Percentiles rank a stretch among this genome's conserved stretches.
phyloP scores from a whole-genome alignment of 2,797 vertebrate genomes.

The Macrochelys suwanniensis region DNA sequence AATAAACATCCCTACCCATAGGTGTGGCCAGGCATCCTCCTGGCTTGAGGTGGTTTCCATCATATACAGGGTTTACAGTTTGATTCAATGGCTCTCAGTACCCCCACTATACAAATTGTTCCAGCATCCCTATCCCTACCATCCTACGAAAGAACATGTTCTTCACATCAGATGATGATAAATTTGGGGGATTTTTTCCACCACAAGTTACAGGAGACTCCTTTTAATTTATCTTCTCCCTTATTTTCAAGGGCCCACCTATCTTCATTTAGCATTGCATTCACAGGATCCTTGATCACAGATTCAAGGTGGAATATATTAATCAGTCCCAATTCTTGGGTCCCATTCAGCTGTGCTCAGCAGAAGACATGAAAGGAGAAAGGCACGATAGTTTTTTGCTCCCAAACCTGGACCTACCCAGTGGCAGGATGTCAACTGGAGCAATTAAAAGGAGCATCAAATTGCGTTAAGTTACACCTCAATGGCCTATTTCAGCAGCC shows the following conservation, averaged over 20 bases:
- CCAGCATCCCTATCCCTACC: background rate
- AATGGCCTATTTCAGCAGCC: background rate
- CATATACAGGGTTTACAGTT: no score
- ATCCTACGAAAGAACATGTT: background rate
- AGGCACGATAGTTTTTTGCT: background rate
- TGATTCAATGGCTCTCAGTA: no score
- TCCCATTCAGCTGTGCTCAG: background rate
- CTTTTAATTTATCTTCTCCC: background rate
- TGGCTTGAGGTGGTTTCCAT: no score
- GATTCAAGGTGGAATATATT: background rate
- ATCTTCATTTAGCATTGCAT: background rate
- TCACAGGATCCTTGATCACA: background rate
- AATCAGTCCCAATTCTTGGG: background rate
- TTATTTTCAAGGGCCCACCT: background rate
- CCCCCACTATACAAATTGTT: no score
- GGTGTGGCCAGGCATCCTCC: no score
- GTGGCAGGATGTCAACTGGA: background rate
- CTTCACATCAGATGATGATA: background rate
- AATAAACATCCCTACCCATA: background rate
- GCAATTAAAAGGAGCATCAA: background rate
- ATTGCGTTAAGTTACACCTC: background rate
- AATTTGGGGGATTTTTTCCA: background rate
- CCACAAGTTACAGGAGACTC: background rate
- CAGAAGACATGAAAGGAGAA: background rate
- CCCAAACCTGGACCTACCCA: background rate